phyloP scores from a whole-genome alignment of 1,140 invertebrate genomes.

The Aleiodes sp. region DNA sequence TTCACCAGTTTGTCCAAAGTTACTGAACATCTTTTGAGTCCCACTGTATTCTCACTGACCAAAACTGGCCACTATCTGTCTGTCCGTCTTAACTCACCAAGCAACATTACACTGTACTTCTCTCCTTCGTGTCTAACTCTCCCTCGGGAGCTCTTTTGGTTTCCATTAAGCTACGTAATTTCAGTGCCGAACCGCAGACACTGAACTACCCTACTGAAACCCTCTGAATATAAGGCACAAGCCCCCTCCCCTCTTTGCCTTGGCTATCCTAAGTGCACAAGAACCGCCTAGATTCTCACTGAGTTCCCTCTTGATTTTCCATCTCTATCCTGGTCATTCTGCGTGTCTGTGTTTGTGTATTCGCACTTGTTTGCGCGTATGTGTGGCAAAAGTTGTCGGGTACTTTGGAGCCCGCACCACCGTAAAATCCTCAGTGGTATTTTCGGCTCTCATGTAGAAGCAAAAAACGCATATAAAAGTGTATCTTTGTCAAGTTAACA shows the following conservation, averaged over 20 bases:
- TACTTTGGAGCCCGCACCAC: constrained; percentile 30
- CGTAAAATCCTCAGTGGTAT: constrained; percentile 30
- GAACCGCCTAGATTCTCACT: constrained; percentile 5
- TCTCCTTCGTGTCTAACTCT: background rate
- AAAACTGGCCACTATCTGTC: constrained; percentile 7
- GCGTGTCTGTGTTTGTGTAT: constrained; percentile 14
- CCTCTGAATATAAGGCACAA: too few relatives aligned
- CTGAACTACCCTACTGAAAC: background rate
- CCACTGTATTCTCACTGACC: background rate
- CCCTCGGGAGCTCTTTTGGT: constrained; percentile 12
- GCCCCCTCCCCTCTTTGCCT: background rate
- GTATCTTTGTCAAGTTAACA: too few relatives aligned
- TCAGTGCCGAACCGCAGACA: constrained; percentile 3
- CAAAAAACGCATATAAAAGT: too few relatives aligned
- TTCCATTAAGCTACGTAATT: constrained; percentile 5
- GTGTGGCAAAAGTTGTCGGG: constrained; percentile 34
- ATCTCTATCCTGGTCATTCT: background rate
- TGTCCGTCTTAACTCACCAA: background rate
- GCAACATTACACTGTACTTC: background rate
- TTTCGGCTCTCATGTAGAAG: constrained; percentile 9
- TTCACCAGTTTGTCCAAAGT: background rate
- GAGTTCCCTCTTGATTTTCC: background rate
- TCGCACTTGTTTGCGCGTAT: constrained; percentile 6
- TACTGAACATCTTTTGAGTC: background rate
- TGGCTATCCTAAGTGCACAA: background rate